Percentiles rank a stretch among this genome's conserved stretches.
Evolutionary conservation across 1,140 invertebrate genomes (phyloP).

Genomic region (Drosophila pallidifrons): DNA sequence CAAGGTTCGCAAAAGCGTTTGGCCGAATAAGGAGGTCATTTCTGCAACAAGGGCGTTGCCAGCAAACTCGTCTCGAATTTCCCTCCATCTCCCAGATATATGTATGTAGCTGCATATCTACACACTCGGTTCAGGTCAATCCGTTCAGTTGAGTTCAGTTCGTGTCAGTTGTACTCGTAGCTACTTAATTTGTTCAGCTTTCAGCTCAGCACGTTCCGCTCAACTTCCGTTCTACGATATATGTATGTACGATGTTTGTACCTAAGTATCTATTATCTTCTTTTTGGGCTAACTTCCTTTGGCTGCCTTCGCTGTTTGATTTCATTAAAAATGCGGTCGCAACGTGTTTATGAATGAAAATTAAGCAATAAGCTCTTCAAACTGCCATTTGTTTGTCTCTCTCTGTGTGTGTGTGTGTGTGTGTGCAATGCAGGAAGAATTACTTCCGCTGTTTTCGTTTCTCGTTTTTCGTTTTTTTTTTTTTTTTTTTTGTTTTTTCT

Average conservation of each 20-base stretch:
- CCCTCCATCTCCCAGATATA: not conserved
- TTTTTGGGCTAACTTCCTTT: constrained; percentile 62
- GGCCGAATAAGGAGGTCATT: constrained; percentile 7
- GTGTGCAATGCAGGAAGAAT: constrained; percentile 71
- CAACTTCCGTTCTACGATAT: constrained; percentile 43
- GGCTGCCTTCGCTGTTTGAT: constrained; percentile 66
- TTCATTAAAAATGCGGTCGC: constrained; percentile 74
- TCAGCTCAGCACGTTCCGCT: constrained; percentile 44
- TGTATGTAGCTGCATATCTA: not conserved
- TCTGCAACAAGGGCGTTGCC: constrained; percentile 3
- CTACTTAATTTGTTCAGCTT: constrained; percentile 17
- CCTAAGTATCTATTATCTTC: constrained; percentile 53
- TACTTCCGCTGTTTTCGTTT: constrained; percentile 73
- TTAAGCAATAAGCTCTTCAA: constrained; percentile 79
- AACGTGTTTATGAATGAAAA: constrained; percentile 83
- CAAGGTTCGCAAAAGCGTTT: not conserved
- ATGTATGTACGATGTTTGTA: constrained; percentile 11
- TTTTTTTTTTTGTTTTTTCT: too few relatives aligned
- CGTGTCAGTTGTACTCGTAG: not conserved
- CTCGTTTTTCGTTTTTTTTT: constrained; percentile 35
- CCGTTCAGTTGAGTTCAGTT: constrained; percentile 7
- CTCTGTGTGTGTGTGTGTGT: constrained; percentile 32
- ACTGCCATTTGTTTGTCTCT: constrained; percentile 7
- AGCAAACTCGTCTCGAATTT: not conserved
- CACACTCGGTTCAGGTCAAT: not conserved